phyloP scores from a whole-genome alignment of 2,797 vertebrate species.

The Choloepus didactylus region DNA sequence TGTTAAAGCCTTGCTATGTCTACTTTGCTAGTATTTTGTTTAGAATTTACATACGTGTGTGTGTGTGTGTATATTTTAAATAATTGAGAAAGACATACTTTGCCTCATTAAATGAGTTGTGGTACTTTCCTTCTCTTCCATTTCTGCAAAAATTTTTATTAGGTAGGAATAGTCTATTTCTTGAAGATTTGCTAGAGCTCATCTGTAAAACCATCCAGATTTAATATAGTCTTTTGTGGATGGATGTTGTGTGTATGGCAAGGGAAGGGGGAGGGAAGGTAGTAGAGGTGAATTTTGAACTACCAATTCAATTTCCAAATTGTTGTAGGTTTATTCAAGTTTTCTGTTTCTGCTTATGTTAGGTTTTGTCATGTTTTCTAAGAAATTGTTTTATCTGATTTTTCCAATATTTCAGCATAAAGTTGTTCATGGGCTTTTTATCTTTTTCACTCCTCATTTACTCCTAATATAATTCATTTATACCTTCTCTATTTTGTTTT shows the following conservation, averaged over 20 bases:
- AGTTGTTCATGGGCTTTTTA: neutral
- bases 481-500: neutral
- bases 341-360: slow-evolving; percentile 19
- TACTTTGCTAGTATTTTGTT: slow-evolving; percentile 49
- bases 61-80: neutral
- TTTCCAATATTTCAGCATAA: neutral
- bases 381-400: neutral
- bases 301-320: neutral
- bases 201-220: neutral
- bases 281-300: slow-evolving; percentile 7
- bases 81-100: slow-evolving; percentile 22
- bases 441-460: neutral
- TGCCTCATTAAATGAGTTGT: neutral
- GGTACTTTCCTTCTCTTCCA: neutral
- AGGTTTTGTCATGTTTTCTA: slow-evolving; percentile 23
- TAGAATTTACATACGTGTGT: neutral
- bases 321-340: neutral
- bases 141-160: slow-evolving; percentile 37
- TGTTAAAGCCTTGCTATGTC: neutral
- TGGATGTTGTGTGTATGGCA: neutral
- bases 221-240: neutral
- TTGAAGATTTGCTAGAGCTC: neutral
- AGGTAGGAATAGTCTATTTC: neutral
- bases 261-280: neutral
- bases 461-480: neutral